These are phyloP conservation scores for Tragelaphus strepsiceros DNA, from an alignment of 2,113 vertebrate species.

Conservation along the genomic window DNA sequence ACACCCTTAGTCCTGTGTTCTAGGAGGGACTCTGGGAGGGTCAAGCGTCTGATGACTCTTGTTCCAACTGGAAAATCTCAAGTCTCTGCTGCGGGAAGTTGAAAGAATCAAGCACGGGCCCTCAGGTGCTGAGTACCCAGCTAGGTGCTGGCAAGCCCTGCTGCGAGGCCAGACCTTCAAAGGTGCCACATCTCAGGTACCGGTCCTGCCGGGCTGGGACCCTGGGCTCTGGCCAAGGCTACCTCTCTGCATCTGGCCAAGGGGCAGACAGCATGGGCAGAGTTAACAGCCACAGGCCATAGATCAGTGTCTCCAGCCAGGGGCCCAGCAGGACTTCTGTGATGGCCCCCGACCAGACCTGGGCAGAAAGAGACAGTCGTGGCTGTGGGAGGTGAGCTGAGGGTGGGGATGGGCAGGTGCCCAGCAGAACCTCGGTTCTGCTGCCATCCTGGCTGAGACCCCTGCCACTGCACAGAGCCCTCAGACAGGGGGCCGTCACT, in stretches of 20 bases:
- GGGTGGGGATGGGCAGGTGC: not conserved
- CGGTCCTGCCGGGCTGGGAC: not conserved
- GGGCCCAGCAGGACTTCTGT: not conserved
- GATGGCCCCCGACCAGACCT: not conserved
- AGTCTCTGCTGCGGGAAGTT: not conserved
- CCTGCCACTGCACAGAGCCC: not conserved
- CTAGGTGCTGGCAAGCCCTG: not conserved
- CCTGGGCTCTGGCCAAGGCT: not conserved
- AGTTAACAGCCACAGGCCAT: not conserved
- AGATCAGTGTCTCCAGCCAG: not conserved
- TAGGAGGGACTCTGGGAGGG: not conserved
- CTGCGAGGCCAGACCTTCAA: not conserved
- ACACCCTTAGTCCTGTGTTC: not conserved
- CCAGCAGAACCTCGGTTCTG: not conserved
- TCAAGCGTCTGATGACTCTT: not conserved
- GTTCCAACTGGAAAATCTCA: not conserved
- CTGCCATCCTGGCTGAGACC: not conserved
- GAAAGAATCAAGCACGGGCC: not conserved
- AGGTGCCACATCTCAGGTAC: not conserved
- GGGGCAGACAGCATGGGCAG: not conserved
- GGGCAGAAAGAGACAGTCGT: not conserved
- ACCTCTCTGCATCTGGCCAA: not conserved
- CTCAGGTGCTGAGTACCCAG: not conserved
- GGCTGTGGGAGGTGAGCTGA: not conserved
- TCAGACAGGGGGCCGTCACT: not conserved